Evolutionary conservation across 2,888 invertebrate genomes (phyloP).

Genomic region (Helleia helle): DNA sequence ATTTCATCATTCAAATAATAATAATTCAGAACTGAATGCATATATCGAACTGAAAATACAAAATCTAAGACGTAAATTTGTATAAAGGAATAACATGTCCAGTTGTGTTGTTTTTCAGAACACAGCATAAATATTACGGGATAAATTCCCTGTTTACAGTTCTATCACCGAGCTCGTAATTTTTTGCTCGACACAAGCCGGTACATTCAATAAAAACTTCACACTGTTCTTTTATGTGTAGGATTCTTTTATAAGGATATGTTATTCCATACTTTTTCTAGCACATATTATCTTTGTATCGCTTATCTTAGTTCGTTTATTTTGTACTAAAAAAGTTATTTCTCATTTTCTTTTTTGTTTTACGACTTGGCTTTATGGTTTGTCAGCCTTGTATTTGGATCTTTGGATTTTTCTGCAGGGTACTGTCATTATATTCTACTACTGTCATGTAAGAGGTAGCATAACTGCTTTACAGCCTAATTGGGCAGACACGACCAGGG

Average conservation of each 20-base stretch:
- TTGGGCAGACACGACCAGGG: too few relatives aligned
- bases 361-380: too few relatives aligned
- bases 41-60: not conserved
- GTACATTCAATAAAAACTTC: slow-evolving; percentile 3
- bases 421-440: too few relatives aligned
- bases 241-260: slow-evolving; percentile 5
- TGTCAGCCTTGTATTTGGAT: too few relatives aligned
- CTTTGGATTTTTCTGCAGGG: too few relatives aligned
- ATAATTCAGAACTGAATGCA: too few relatives aligned
- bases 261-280: not conserved
- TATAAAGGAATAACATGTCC: not conserved
- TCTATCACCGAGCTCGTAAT: slow-evolving; percentile 2
- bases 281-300: not conserved
- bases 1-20: too few relatives aligned
- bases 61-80: not conserved
- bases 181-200: slow-evolving; percentile 4
- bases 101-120: not conserved
- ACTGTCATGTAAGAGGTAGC: too few relatives aligned
- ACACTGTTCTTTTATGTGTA: not conserved
- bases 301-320: slow-evolving; percentile 3
- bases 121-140: not conserved
- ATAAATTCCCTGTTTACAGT: slow-evolving; percentile 5
- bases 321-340: not conserved
- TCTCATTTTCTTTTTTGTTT: too few relatives aligned
- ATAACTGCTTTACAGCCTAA: too few relatives aligned